A percentile compares a stretch with the other conserved stretches of the same genome.
These are phyloP conservation scores for Agriopis leucophaearia DNA, from an alignment of 2,888 invertebrate species.

Conservation along the genomic window DNA sequence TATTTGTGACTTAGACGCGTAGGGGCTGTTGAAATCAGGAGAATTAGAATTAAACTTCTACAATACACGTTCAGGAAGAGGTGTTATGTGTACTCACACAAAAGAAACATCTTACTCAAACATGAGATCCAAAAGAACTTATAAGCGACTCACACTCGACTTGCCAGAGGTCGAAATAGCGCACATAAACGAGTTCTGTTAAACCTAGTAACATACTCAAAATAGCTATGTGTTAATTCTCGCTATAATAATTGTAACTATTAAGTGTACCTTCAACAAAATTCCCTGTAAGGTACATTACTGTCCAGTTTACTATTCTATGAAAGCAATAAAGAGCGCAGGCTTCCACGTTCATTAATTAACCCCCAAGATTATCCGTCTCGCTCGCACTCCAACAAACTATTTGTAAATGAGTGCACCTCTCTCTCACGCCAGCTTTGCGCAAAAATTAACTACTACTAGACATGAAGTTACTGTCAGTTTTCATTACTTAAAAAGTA, in stretches of 20 bases:
- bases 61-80: too few species aligned
- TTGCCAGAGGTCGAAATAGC: too few species aligned
- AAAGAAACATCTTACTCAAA: too few species aligned
- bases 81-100: too few species aligned
- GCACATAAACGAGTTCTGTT: too few species aligned
- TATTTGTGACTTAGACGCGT: too few species aligned
- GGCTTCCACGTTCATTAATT: slow-evolving; percentile 87
- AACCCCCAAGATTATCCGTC: slow-evolving; percentile 77
- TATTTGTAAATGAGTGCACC: slow-evolving; percentile 82
- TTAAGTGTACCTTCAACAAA: neutral
- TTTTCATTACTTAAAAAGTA: slow-evolving; percentile 12
- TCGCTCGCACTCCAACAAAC: slow-evolving; percentile 73
- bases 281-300: slow-evolving; percentile 19
- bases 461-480: slow-evolving; percentile 15
- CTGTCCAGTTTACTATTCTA: slow-evolving; percentile 30
- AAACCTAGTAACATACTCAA: too few species aligned
- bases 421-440: slow-evolving; percentile 84
- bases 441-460: slow-evolving; percentile 87
- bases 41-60: too few species aligned
- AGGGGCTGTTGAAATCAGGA: too few species aligned
- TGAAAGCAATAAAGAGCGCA: slow-evolving; percentile 86
- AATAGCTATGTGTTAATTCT: neutral
- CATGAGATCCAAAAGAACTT: too few species aligned
- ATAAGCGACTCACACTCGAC: too few species aligned
- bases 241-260: neutral